These are phyloP conservation scores for Cercopithecus mitis DNA, from an alignment of 2,797 vertebrate genomes.

Conservation along the genomic window DNA sequence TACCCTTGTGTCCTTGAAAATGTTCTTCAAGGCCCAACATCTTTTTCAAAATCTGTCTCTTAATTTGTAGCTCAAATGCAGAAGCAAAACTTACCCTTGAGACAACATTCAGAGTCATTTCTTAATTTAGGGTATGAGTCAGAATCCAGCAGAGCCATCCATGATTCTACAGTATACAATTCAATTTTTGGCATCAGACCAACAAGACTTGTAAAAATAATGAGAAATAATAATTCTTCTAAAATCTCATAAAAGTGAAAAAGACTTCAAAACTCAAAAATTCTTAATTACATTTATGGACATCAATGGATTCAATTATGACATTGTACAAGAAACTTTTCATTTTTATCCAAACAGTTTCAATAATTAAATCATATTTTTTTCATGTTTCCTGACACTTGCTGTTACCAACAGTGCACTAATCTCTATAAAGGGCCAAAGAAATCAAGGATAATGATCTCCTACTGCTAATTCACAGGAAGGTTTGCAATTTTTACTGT, in stretches of 20 bases:
- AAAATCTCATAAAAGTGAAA: constrained; percentile 43
- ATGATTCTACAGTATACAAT: not conserved
- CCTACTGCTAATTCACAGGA: constrained; percentile 53
- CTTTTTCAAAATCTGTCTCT: constrained; percentile 43
- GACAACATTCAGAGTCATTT: constrained; percentile 56
- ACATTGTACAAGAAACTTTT: not conserved
- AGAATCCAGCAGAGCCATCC: constrained; percentile 46
- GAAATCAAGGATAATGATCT: constrained; percentile 59
- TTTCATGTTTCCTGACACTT: constrained; percentile 44
- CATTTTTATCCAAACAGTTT: constrained; percentile 55
- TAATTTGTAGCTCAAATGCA: constrained; percentile 69
- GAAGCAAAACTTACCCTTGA: constrained; percentile 62
- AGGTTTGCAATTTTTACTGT: not conserved
- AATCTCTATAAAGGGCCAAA: constrained; percentile 36
- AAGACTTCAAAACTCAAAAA: constrained; percentile 29
- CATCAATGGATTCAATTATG: not conserved
- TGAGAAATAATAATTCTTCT: constrained; percentile 49
- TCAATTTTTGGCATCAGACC: constrained; percentile 7
- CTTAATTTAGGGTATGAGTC: constrained; percentile 74
- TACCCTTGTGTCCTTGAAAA: constrained; percentile 45
- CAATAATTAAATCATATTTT: constrained; percentile 64
- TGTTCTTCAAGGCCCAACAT: constrained; percentile 19
- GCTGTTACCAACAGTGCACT: constrained; percentile 9
- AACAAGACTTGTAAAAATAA: constrained; percentile 40
- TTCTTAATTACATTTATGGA: not conserved